A percentile compares a stretch with the other conserved stretches of the same genome.
These are phyloP conservation scores for Scortum barcoo DNA, from an alignment of 2,113 vertebrate species.

Conservation along the genomic window DNA sequence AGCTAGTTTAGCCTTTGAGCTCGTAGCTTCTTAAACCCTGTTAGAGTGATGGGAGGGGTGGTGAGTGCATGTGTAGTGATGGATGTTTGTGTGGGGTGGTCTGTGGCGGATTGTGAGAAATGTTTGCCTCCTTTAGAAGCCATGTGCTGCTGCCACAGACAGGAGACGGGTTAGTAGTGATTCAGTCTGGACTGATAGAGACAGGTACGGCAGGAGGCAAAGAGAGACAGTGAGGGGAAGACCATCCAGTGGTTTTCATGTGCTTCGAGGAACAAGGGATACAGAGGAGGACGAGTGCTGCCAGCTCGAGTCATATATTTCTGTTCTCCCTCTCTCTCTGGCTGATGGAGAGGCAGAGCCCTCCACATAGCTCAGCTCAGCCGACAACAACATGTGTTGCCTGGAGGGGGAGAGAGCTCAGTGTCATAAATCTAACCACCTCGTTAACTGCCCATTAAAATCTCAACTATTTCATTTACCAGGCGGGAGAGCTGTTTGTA, in stretches of 20 bases:
- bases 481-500: constrained; percentile 52
- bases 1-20: constrained; percentile 48
- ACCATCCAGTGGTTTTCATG: constrained; percentile 55
- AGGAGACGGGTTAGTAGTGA: constrained; percentile 68
- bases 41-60: constrained; percentile 42
- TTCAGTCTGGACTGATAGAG: constrained; percentile 45
- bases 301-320: constrained; percentile 38
- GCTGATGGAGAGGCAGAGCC: constrained; percentile 62
- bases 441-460: constrained; percentile 79
- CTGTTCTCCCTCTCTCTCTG: constrained; percentile 1
- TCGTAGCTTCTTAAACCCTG: constrained; percentile 70
- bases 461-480: constrained; percentile 73
- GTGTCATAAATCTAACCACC: constrained; percentile 73
- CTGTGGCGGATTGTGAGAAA: constrained; percentile 54
- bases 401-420: constrained; percentile 62
- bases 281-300: constrained; percentile 21
- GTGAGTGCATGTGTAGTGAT: constrained; percentile 23
- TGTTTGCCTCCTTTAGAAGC: constrained; percentile 53
- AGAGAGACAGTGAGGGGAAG: constrained; percentile 35
- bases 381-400: constrained; percentile 75
- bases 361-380: constrained; percentile 60
- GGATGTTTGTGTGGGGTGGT: constrained; percentile 19
- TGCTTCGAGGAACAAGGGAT: constrained; percentile 6
- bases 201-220: constrained; percentile 47
- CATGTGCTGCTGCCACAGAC: constrained; percentile 66